Conservation (phyloP, 1,140 invertebrate species). For the Drosophila leontia region DNA sequence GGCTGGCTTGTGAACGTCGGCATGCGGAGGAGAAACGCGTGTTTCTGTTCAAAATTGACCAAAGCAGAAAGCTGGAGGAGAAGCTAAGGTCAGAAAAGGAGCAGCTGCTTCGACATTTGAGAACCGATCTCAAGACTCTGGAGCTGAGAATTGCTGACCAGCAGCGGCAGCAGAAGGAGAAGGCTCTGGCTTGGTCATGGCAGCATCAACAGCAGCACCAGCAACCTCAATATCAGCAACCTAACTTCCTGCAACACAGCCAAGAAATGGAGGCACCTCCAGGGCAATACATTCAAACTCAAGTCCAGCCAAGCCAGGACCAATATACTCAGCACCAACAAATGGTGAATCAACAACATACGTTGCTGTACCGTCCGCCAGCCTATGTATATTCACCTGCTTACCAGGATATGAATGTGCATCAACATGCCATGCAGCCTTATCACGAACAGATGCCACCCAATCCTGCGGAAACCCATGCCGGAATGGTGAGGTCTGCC, state of each 20-base stretch:
- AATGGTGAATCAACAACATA: not conserved
- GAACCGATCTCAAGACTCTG: constrained; percentile 14
- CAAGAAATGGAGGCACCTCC: not conserved
- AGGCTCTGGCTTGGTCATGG: constrained; percentile 21
- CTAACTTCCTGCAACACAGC: constrained; percentile 10
- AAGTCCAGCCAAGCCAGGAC: not conserved
- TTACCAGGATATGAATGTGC: constrained; percentile 6
- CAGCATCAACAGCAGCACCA: constrained; percentile 27
- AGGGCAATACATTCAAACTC: not conserved
- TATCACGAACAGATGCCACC: constrained; percentile 38
- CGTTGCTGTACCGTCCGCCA: constrained; percentile 16
- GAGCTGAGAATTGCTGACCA: constrained; percentile 29
- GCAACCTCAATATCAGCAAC: constrained; percentile 17
- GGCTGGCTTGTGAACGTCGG: constrained; percentile 38
- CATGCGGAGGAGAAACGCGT: constrained; percentile 53
- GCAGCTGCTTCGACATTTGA: constrained; percentile 25
- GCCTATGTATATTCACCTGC: constrained; percentile 12
- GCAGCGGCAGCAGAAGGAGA: constrained; percentile 34
- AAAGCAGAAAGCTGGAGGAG: constrained; percentile 53
- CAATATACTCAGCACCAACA: not conserved
- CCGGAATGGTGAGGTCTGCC: not conserved
- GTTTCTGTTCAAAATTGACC: constrained; percentile 54
- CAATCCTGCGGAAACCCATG: constrained; percentile 11
- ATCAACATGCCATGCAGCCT: constrained; percentile 37
- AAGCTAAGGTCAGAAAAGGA: constrained; percentile 25